Percentiles rank a stretch among this genome's conserved stretches.
Conservation (phyloP, 2,113 vertebrate genomes). For the Dolichotis patagonum region DNA sequence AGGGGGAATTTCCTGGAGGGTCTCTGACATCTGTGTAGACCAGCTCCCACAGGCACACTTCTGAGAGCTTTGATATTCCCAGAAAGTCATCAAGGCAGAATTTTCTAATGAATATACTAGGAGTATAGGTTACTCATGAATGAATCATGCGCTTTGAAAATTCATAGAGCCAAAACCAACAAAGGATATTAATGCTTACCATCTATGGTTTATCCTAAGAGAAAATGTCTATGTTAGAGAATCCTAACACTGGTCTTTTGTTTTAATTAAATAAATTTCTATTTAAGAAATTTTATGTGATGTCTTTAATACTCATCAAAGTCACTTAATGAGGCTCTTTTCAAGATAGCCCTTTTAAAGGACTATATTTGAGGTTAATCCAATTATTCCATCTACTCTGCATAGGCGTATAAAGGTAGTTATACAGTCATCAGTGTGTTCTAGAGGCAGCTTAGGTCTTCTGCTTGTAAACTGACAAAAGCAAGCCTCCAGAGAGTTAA, state of each 20-base stretch:
- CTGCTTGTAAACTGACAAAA: neutral
- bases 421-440: neutral
- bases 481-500: neutral
- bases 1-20: neutral
- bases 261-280: too few relatives aligned
- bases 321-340: too few relatives aligned
- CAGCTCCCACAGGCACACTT: neutral
- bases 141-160: constrained; percentile 54
- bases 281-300: too few relatives aligned
- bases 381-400: neutral
- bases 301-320: too few relatives aligned
- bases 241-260: neutral
- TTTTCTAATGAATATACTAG: constrained; percentile 48
- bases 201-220: neutral
- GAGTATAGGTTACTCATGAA: constrained; percentile 22
- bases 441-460: neutral
- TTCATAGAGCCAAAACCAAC: neutral
- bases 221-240: neutral
- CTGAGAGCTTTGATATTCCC: constrained; percentile 16
- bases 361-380: neutral
- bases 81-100: constrained; percentile 35
- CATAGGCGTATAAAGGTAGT: neutral
- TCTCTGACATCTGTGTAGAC: neutral
- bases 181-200: neutral
- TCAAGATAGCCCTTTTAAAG: constrained; percentile 26